Percentiles rank a stretch among this genome's conserved stretches.
phyloP scores from a whole-genome alignment of 2,113 vertebrate species.

The Sylvicapra grimmia region DNA sequence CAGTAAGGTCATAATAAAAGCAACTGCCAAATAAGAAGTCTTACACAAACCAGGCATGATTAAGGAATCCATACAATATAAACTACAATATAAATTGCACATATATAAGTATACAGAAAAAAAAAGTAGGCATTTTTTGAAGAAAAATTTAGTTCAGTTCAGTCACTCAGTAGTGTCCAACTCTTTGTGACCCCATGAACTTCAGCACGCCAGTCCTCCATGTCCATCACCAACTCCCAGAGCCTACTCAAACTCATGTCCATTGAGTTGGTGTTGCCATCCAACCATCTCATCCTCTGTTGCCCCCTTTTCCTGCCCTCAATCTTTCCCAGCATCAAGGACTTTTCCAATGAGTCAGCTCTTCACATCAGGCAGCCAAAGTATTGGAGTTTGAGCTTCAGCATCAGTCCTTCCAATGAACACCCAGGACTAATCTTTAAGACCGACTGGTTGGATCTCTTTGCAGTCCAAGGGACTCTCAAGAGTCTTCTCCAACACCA shows the following conservation, averaged over 20 bases:
- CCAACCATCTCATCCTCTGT: background rate
- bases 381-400: background rate
- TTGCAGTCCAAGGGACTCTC: background rate
- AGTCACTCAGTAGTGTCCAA: no score
- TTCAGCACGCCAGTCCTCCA: rapidly evolving
- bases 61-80: background rate
- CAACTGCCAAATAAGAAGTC: no score
- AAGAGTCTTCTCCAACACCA: background rate
- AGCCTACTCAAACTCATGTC: background rate
- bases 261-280: background rate
- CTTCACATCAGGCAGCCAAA: rapidly evolving
- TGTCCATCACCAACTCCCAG: background rate
- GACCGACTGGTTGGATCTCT: background rate
- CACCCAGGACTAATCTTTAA: background rate
- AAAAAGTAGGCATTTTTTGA: background rate
- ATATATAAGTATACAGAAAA: background rate
- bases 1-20: background rate
- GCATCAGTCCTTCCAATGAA: background rate
- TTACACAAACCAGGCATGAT: background rate
- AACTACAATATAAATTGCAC: background rate
- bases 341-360: background rate
- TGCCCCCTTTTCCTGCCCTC: background rate
- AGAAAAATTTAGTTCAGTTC: no score
- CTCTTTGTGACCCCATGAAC: no score
- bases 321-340: background rate